These are phyloP conservation scores for Ophthalmolycus amberensis DNA, from an alignment of 2,113 vertebrate genomes.

Conservation along the genomic window DNA sequence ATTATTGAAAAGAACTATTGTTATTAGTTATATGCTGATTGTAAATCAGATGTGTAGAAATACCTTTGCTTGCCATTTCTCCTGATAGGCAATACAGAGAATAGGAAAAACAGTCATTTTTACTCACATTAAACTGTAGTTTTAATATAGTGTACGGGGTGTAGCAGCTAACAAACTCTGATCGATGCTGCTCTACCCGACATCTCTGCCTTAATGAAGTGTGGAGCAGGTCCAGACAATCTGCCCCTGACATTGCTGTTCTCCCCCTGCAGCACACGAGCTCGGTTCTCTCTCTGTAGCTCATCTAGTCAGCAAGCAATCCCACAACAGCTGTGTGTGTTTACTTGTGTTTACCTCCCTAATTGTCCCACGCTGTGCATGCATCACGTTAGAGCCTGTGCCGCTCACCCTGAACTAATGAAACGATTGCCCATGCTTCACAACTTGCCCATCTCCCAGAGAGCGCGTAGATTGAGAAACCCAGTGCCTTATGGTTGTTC, in stretches of 20 bases:
- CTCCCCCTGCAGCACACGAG: slow-evolving; percentile 46
- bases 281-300: slow-evolving; percentile 32
- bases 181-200: not conserved
- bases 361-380: slow-evolving; percentile 74
- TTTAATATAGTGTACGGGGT: not conserved
- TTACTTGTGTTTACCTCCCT: slow-evolving; percentile 79
- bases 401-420: slow-evolving; percentile 74
- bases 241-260: slow-evolving; percentile 45
- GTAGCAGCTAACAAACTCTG: not conserved
- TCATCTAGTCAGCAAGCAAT: slow-evolving; percentile 57
- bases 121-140: not conserved
- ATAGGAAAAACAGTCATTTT: not conserved
- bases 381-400: slow-evolving; percentile 65
- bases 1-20: not conserved
- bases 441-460: slow-evolving; percentile 38
- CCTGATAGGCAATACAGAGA: not conserved
- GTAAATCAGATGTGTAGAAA: not conserved
- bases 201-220: slow-evolving; percentile 49
- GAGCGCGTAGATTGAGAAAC: slow-evolving; percentile 27
- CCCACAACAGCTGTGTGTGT: slow-evolving; percentile 81
- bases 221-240: slow-evolving; percentile 64
- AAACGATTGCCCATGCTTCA: slow-evolving; percentile 54
- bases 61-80: not conserved
- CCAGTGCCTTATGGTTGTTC: slow-evolving; percentile 30
- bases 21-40: not conserved